Base-by-base conservation (phyloP, 2,888 invertebrate species). In the Lagria hirta region DNA sequence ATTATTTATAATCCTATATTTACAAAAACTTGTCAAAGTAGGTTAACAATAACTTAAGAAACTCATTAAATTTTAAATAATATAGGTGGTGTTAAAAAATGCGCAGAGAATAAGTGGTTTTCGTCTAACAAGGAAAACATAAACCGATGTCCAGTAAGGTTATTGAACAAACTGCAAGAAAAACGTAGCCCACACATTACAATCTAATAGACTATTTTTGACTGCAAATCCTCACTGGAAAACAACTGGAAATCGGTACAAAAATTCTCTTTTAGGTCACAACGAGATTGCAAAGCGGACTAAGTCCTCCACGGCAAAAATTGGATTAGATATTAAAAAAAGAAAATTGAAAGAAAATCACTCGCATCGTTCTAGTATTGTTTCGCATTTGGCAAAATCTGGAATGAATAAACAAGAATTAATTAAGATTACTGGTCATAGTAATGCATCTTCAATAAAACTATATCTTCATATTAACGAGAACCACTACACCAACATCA, bases 341-440 rank as follows among this genome's bases (percentile, higher is more conserved):
- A n/a, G n/a, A n/a, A n/a, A n/a, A n/a, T n/a, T n/a, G n/a, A n/a
- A n/a, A n/a, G n/a, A n/a, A n/a, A n/a, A n/a, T n/a, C n/a, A n/a
- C n/a, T n/a, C n/a, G n/a, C n/a, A n/a, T n/a, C n/a, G n/a, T n/a
- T n/a, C n/a, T n/a, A n/a, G n/a, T n/a, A 23, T 23, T n/a, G 23
- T 34, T 12, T 27, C 35, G n/a, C 11, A 41, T 13, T 41, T 41
- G 17, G 34, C 41, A 37, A 41, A 37, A 36, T 7, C 14, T 11
- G 34, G 34, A 8, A 32, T 41, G 8, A 13, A 17, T 18, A 24
- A 41, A 18, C 4, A 37, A 20, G 35, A 41, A 41, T 23, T 41
- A 18, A 41, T 37, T n/a, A 41, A 40, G 27, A 26, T 43, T 27
- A 42, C 43, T 11, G 43, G 43, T 11, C 27, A 41, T 36, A 27